These are phyloP conservation scores for Acipenser ruthenus DNA, from an alignment of 2,797 vertebrate species.

Conservation along the genomic window DNA sequence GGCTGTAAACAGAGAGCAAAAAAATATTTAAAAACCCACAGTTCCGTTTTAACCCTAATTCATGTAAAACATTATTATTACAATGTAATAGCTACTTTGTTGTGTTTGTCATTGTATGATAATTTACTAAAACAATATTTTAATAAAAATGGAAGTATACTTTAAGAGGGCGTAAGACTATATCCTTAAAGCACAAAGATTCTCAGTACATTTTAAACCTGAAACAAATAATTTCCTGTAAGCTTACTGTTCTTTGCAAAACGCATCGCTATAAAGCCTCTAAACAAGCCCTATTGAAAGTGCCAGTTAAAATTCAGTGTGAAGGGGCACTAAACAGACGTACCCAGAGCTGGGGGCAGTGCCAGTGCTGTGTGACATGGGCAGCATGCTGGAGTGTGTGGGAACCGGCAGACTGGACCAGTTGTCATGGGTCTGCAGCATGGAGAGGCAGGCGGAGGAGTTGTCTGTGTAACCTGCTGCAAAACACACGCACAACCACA, in stretches of 20 bases:
- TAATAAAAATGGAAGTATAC: too few species aligned
- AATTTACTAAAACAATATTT: background rate
- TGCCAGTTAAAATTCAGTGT: background rate
- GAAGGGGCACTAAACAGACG: conserved; percentile 5
- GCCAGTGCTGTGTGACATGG: conserved; percentile 61
- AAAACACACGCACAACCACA: conserved; percentile 24
- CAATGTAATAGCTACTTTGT: too few species aligned
- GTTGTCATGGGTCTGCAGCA: conserved; percentile 82
- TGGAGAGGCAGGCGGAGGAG: conserved; percentile 70
- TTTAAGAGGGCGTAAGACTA: background rate
- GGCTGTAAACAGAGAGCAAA: conserved; percentile 51
- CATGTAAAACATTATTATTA: too few species aligned
- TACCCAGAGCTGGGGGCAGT: conserved; percentile 73
- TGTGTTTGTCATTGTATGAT: background rate
- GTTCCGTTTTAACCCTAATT: background rate
- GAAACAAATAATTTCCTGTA: background rate
- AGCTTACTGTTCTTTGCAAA: background rate
- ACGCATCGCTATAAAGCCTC: background rate
- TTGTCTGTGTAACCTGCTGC: conserved; percentile 72
- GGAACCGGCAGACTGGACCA: conserved; percentile 83
- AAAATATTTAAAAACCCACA: background rate
- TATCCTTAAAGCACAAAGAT: too few species aligned
- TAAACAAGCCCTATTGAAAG: background rate
- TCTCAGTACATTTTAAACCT: background rate
- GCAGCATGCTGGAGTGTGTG: conserved; percentile 69